Base-by-base conservation (phyloP, 2,113 vertebrate species). In the Athene cunicularia region DNA sequence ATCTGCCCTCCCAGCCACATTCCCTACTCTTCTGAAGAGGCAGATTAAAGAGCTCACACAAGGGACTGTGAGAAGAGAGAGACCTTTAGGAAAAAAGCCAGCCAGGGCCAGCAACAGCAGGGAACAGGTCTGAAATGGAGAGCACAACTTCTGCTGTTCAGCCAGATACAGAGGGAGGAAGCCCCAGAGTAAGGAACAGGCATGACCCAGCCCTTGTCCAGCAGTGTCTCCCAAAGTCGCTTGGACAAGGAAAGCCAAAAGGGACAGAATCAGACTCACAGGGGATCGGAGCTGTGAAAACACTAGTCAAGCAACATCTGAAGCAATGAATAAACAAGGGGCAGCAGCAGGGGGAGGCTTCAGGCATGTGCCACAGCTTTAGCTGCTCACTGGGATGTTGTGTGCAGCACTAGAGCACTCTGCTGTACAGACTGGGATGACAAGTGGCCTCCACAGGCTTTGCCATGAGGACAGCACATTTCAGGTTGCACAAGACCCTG, bases 311-410 rank as follows among this genome's bases (percentile, higher is more conserved):
- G 49, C 56, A 93, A 60, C 58, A 60, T 28, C 80, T 91, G 72
- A 91, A 63, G 72, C 41, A 92, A 73, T 45, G 95, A 86, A 80
- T 35, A 37, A 93, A 53, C 45, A 83, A 94, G 41, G 70, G 53
- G 45, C 2, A 1, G 37, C 39, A 11, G 39, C 39, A 39, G 41
- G n/a, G 5, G 15, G 10, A 43, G 11, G 32, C 26, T 33, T 63
- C 85, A 88, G 64, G 26, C 45, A 92, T 0, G 0, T 39, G 45
- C 32, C 56, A 72, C 15, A 66, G 41, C 47, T 93, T 64, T 58
- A 88, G 64, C 50, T 74, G 86, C 72, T 84, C 64, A 27, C 59
- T 52, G 41, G 50, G 37, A 62, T 17, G 24, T n/a, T 62, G 23
- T 37, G 37, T 64, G 67, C 58, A 76, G 79, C 53, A 86, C 67